Conservation (phyloP, 2,888 invertebrate species). For the Trissonchulus sp. region DNA sequence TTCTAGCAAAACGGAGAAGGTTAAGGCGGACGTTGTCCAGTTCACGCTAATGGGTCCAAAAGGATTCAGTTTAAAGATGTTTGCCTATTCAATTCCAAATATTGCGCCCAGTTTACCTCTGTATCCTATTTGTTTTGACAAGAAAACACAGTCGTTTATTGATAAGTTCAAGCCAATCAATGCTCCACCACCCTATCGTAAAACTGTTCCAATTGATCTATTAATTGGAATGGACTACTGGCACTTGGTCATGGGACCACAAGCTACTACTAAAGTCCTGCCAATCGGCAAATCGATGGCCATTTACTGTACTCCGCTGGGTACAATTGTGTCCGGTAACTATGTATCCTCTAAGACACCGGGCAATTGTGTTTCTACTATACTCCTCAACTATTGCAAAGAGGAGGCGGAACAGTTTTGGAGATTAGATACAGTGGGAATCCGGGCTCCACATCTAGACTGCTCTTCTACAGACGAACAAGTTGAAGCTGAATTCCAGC, state of each 20-base stretch:
- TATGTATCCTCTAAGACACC: neutral
- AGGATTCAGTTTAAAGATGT: neutral
- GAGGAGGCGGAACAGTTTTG: neutral
- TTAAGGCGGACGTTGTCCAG: neutral
- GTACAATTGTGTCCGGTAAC: neutral
- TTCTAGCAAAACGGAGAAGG: neutral
- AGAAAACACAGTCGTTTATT: neutral
- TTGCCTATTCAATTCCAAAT: neutral
- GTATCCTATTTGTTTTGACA: neutral
- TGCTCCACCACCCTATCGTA: neutral
- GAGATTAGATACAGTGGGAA: constrained; percentile 7
- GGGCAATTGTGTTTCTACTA: too few species aligned
- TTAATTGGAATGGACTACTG: constrained; percentile 4
- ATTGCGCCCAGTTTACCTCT: neutral
- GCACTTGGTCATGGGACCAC: neutral
- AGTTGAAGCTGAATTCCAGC: too few species aligned
- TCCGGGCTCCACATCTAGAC: too few species aligned
- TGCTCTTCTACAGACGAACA: too few species aligned
- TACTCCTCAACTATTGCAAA: neutral
- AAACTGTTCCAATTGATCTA: neutral
- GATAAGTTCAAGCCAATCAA: neutral
- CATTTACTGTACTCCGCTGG: neutral
- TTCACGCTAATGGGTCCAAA: neutral
- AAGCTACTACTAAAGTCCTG: neutral
- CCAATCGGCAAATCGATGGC: neutral